phyloP scores from a whole-genome alignment of 2,113 vertebrate genomes.

The Azemiops feae region DNA sequence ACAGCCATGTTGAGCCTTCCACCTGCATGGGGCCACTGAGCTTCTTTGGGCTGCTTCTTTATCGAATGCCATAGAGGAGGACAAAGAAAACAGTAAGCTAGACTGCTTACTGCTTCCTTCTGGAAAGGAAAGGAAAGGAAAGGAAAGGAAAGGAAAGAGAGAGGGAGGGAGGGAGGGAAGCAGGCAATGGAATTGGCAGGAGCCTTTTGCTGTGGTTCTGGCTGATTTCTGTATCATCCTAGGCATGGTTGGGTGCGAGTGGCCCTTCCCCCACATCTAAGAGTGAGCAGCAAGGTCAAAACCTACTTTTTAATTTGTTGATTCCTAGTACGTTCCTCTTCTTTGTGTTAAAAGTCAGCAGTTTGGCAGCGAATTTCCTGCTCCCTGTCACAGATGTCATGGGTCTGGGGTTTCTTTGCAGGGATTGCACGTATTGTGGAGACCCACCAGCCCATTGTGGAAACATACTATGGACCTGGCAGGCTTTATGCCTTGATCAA shows the following conservation, averaged over 20 bases:
- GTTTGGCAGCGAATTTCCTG: not conserved
- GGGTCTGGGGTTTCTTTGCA: slow-evolving; percentile 47
- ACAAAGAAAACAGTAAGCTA: not conserved
- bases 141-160: not conserved
- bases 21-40: not conserved
- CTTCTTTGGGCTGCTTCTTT: not conserved
- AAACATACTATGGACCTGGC: slow-evolving; percentile 95
- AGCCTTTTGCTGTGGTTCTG: not conserved
- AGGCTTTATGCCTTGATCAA: slow-evolving; percentile 89
- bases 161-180: not conserved
- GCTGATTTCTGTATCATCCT: not conserved
- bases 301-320: not conserved
- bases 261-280: not conserved
- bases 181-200: not conserved
- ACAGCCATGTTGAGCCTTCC: not conserved
- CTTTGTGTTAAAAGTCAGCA: not conserved
- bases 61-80: not conserved
- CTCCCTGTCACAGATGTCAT: not conserved
- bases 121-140: not conserved
- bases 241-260: not conserved
- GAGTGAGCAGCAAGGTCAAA: not conserved
- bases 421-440: slow-evolving; percentile 95
- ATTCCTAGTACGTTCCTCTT: not conserved
- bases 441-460: slow-evolving; percentile 96
- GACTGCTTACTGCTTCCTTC: too few species aligned